phyloP scores from a whole-genome alignment of 2,113 vertebrate genomes.

The Lagopus muta region DNA sequence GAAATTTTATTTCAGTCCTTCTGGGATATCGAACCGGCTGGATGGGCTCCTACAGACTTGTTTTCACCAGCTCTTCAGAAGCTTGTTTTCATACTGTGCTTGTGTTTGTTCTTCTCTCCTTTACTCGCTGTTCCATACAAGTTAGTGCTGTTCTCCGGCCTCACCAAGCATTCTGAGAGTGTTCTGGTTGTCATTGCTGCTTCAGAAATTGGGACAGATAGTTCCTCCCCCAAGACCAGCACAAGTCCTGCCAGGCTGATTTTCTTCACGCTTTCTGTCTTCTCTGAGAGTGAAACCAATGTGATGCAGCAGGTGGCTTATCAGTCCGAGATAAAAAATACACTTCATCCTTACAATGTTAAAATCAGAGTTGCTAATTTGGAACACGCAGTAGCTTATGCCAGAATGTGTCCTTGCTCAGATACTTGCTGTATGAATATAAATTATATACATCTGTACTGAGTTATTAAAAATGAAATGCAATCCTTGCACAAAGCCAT shows the following conservation, averaged over 20 bases:
- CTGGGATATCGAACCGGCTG: not conserved
- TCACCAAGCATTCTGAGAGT: constrained; percentile 14
- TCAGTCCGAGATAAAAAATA: not conserved
- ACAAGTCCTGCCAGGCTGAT: not conserved
- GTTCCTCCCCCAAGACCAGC: constrained; percentile 41
- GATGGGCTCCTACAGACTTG: constrained; percentile 25
- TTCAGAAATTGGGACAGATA: constrained; percentile 32
- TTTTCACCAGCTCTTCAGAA: constrained; percentile 11
- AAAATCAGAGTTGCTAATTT: not conserved
- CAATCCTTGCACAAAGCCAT: not conserved
- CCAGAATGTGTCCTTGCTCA: not conserved
- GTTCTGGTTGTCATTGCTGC: not conserved
- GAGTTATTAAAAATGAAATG: not conserved
- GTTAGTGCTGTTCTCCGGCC: constrained; percentile 11
- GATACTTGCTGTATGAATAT: not conserved
- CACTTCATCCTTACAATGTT: not conserved
- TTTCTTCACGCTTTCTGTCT: constrained; percentile 17
- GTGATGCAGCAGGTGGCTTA: not conserved
- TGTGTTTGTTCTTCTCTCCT: constrained; percentile 31
- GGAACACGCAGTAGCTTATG: not conserved
- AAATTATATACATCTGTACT: not conserved
- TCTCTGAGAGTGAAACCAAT: constrained; percentile 4
- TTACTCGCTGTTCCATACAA: constrained; percentile 21
- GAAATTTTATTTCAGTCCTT: not conserved
- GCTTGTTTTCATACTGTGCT: constrained; percentile 45